phyloP scores from a whole-genome alignment of 2,888 invertebrate genomes.

The Branchipolynoe longqiensis region DNA sequence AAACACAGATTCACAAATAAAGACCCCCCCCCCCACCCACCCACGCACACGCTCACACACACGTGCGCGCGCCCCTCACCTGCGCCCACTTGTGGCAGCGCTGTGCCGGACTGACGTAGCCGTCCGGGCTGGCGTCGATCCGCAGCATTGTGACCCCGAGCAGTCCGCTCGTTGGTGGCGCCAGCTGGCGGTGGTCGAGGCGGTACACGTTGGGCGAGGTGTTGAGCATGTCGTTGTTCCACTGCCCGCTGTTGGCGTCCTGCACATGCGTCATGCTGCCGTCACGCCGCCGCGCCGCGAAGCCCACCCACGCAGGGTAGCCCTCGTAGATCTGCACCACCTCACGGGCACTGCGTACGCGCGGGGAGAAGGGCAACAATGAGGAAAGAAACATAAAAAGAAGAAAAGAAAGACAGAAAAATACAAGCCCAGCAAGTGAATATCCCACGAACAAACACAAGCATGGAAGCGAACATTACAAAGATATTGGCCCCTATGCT shows the following conservation, averaged over 20 bases:
- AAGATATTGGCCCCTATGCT: too few species aligned
- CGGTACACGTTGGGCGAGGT: constrained; percentile 34
- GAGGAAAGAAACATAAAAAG: too few species aligned
- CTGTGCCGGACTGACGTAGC: background rate
- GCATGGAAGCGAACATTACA: too few species aligned
- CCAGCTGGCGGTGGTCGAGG: constrained; percentile 14
- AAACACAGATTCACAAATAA: too few species aligned
- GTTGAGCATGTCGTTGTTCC: constrained; percentile 7
- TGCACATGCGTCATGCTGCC: background rate
- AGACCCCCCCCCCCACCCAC: too few species aligned
- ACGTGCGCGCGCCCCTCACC: too few species aligned
- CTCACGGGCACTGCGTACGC: background rate
- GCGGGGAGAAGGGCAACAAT: background rate
- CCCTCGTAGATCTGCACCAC: constrained; percentile 25
- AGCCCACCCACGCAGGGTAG: constrained; percentile 34
- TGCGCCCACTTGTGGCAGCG: constrained; percentile 6
- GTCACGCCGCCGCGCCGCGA: background rate
- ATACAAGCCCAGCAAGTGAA: too few species aligned
- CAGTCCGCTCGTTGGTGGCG: background rate
- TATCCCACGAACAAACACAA: too few species aligned
- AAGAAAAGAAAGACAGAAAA: too few species aligned
- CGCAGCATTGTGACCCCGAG: background rate
- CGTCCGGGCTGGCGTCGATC: background rate
- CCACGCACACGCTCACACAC: too few species aligned
- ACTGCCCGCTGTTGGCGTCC: constrained; percentile 32